phyloP scores from a whole-genome alignment of 2,797 vertebrate species.

The Phrynocephalus vlangalii region DNA sequence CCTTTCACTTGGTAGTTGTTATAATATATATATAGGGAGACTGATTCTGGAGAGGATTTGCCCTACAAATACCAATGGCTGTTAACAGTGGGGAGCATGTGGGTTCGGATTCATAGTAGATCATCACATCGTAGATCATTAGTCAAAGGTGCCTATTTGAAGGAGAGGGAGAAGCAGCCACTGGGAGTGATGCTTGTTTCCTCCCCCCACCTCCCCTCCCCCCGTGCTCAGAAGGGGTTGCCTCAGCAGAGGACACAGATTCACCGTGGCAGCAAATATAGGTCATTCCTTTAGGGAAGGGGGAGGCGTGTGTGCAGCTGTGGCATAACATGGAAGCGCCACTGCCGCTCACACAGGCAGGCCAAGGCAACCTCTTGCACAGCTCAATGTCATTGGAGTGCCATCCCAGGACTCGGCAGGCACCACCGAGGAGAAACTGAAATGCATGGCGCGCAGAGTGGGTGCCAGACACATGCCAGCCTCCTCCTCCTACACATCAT shows the following conservation, averaged over 20 bases:
- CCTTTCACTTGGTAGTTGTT: background rate
- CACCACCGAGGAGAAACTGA: background rate
- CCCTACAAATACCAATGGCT: background rate
- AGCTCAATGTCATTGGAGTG: conserved; percentile 2
- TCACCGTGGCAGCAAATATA: conserved; percentile 13
- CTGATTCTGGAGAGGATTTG: background rate
- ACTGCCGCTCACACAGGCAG: background rate
- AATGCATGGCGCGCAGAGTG: background rate
- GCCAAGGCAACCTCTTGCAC: background rate
- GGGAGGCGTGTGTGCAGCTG: conserved; percentile 9
- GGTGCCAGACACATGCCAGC: background rate
- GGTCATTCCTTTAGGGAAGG: conserved; percentile 41
- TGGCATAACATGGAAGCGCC: background rate
- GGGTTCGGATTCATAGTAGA: too few relatives aligned
- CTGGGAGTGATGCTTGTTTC: background rate
- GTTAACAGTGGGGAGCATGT: too few relatives aligned
- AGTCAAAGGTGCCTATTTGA: background rate
- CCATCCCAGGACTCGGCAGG: conserved; percentile 1
- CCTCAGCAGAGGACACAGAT: conserved; percentile 2
- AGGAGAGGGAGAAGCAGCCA: background rate
- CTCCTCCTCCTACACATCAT: background rate
- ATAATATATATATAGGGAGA: too few relatives aligned
- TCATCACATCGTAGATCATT: background rate
- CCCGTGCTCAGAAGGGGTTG: background rate
- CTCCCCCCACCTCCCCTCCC: background rate